A percentile compares a stretch with the other conserved stretches of the same genome.
Evolutionary conservation across 2,888 invertebrate genomes (phyloP).

Genomic region (Homarus gammarus): DNA sequence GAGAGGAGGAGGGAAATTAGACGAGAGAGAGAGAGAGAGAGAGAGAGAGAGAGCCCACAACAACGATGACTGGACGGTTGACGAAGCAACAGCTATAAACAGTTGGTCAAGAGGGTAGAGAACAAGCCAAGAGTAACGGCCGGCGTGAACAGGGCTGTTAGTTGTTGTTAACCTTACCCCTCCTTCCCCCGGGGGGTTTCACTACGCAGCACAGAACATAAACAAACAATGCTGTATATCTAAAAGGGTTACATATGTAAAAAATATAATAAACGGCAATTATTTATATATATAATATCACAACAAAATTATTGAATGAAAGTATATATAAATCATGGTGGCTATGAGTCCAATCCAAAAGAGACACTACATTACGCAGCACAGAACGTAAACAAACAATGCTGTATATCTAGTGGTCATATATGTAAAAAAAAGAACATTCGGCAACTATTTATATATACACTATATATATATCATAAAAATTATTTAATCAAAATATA

Average conservation of each 20-base stretch:
- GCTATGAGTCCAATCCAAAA: too few relatives aligned
- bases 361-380: slow-evolving; percentile 63
- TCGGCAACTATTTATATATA: slow-evolving; percentile 35
- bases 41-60: slow-evolving; percentile 20
- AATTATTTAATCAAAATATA: slow-evolving; percentile 17
- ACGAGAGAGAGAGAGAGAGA: slow-evolving; percentile 8
- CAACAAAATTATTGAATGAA: slow-evolving; percentile 18
- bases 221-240: slow-evolving; percentile 60
- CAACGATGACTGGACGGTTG: slow-evolving; percentile 13
- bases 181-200: slow-evolving; percentile 56
- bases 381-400: slow-evolving; percentile 60
- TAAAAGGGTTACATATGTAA: slow-evolving; percentile 39
- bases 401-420: slow-evolving; percentile 51
- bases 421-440: slow-evolving; percentile 32
- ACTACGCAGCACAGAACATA: slow-evolving; percentile 62
- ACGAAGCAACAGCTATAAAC: slow-evolving; percentile 28
- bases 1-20: background rate
- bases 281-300: slow-evolving; percentile 31
- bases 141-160: slow-evolving; percentile 18
- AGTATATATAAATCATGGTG: slow-evolving; percentile 9
- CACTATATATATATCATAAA: slow-evolving; percentile 4
- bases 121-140: slow-evolving; percentile 11
- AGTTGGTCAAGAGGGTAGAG: slow-evolving; percentile 12
- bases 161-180: slow-evolving; percentile 64
- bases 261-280: slow-evolving; percentile 37